phyloP scores from a whole-genome alignment of 1,140 invertebrate species.

The Zaprionus vittiger region DNA sequence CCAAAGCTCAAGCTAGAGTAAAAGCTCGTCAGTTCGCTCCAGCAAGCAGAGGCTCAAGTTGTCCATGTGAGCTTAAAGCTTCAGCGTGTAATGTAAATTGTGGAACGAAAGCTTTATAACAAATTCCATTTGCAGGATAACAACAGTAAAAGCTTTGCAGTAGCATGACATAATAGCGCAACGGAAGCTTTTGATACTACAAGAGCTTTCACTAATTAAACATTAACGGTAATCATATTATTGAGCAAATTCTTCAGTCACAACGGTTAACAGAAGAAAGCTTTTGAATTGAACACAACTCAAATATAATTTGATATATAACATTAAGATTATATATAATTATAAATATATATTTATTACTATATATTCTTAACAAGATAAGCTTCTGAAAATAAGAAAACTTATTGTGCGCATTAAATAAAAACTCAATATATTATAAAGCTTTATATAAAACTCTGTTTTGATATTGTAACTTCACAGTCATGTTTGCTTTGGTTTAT shows the following conservation, averaged over 20 bases:
- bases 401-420: not conserved
- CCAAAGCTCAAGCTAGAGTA: slow-evolving; percentile 21
- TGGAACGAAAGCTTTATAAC: slow-evolving; percentile 16
- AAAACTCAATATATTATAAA: not conserved
- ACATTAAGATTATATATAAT: no score
- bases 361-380: not conserved
- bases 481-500: not conserved
- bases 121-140: not conserved
- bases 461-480: not conserved
- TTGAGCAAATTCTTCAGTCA: no score
- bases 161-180: not conserved
- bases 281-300: not conserved
- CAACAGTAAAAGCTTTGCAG: slow-evolving; percentile 3
- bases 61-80: slow-evolving; percentile 14
- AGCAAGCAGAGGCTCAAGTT: slow-evolving; percentile 15
- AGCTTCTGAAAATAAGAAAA: not conserved
- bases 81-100: not conserved
- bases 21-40: slow-evolving; percentile 34
- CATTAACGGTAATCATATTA: not conserved
- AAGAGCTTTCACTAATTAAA: slow-evolving; percentile 2
- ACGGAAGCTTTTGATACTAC: not conserved
- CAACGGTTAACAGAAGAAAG: slow-evolving; percentile 22
- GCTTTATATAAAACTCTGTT: not conserved
- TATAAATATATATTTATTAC: no score
- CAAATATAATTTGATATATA: no score